These are phyloP conservation scores for Spinus olivaceus DNA, from an alignment of 2,797 vertebrate genomes.

Conservation along the genomic window DNA sequence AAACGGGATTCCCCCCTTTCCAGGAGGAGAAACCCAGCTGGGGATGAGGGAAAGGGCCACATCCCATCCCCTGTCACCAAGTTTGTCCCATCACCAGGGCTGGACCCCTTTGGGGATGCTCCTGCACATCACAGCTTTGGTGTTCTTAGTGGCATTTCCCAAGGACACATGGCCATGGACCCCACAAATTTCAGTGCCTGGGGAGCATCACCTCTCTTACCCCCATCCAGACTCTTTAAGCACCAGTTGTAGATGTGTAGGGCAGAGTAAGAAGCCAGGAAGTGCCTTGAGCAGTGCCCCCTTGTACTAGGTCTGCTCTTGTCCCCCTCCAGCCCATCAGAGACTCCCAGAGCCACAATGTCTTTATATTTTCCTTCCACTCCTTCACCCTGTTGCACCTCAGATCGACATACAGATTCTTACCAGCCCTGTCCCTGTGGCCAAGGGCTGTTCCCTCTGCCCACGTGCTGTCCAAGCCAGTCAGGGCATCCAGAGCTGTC, in stretches of 20 bases:
- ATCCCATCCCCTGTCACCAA: accelerated
- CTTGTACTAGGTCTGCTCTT: accelerated
- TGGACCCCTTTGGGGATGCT: not conserved
- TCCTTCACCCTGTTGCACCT: not conserved
- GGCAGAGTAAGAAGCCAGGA: not conserved
- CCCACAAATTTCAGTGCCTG: not conserved
- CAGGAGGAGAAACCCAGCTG: not conserved
- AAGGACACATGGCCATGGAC: accelerated
- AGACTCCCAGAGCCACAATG: not conserved
- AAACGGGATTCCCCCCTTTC: not conserved
- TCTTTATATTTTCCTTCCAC: not conserved
- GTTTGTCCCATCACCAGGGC: not conserved
- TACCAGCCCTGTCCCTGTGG: accelerated
- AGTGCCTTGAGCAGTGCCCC: not conserved
- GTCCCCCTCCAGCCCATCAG: not conserved
- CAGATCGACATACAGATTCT: accelerated
- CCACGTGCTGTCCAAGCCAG: not conserved
- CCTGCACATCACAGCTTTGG: not conserved
- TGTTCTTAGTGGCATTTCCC: not conserved
- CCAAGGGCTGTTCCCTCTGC: not conserved
- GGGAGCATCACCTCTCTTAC: accelerated
- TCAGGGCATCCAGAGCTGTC: not conserved
- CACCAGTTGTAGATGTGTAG: not conserved
- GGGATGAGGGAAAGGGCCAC: not conserved
- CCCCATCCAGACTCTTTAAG: not conserved